A percentile compares a stretch with the other conserved stretches of the same genome.
phyloP scores from a whole-genome alignment of 2,888 invertebrate species.

The Norana najaformis region DNA sequence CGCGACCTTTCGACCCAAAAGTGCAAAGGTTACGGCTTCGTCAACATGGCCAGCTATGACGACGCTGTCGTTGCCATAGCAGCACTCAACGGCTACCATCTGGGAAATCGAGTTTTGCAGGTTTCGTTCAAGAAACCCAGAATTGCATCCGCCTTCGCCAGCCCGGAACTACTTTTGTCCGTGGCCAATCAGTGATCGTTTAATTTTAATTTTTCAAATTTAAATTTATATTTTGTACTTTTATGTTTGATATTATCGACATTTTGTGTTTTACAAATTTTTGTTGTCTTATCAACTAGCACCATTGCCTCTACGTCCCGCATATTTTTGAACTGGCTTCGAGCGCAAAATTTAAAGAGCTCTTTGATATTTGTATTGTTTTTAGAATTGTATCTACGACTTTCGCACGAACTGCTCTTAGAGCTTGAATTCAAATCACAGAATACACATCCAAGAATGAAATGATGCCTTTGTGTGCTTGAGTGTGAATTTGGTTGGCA shows the following conservation, averaged over 20 bases:
- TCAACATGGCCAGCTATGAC: conserved; percentile 38
- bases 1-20: conserved; percentile 34
- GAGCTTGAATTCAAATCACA: not conserved
- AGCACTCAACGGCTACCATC: conserved; percentile 36
- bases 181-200: not conserved
- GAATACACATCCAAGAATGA: not conserved
- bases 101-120: conserved; percentile 33
- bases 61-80: conserved; percentile 35
- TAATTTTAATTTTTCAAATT: too few species aligned
- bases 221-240: not conserved
- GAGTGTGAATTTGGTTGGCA: not conserved
- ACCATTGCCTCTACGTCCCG: too few species aligned
- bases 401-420: not conserved
- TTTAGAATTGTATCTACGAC: not conserved
- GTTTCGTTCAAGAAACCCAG: conserved; percentile 36
- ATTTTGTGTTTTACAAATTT: not conserved
- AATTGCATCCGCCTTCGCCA: not conserved
- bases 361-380: conserved; percentile 5
- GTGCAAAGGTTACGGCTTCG: conserved; percentile 38
- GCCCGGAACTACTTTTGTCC: conserved; percentile 13
- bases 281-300: too few species aligned
- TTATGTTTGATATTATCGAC: conserved; percentile 5
- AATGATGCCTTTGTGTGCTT: not conserved
- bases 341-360: not conserved
- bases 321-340: too few species aligned